Evolutionary conservation across 35 echinoderm and acorn worm species (phyloP).

Genomic region (Lytechinus pictus): DNA sequence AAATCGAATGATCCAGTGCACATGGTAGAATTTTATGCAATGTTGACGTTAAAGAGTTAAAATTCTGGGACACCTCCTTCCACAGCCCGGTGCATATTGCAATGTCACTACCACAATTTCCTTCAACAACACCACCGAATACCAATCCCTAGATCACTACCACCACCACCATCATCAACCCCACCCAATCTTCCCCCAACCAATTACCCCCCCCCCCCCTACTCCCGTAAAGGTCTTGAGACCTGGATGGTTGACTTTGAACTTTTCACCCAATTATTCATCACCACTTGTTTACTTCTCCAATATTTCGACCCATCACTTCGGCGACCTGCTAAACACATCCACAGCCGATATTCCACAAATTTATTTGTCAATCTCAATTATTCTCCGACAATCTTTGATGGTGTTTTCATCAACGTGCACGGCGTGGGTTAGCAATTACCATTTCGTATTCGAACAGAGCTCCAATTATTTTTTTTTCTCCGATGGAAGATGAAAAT

Average conservation of each 20-base stretch:
- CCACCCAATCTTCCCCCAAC: background rate
- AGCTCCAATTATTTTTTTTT: background rate
- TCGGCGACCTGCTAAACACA: background rate
- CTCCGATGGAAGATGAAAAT: background rate
- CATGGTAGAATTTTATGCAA: too few species aligned
- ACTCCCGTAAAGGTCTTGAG: background rate
- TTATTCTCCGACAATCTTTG: background rate
- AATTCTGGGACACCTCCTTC: too few species aligned
- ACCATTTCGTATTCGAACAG: background rate
- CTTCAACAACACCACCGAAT: background rate
- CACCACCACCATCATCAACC: background rate
- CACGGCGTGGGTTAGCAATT: slow-evolving; percentile 26
- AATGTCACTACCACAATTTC: background rate
- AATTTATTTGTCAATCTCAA: slow-evolving; percentile 31
- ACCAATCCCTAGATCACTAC: background rate
- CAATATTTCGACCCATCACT: background rate
- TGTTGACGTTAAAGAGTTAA: too few species aligned
- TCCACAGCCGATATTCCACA: background rate
- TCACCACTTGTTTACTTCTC: slow-evolving; percentile 41
- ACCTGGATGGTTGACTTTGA: background rate
- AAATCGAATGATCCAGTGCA: too few species aligned
- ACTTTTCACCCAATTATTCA: slow-evolving; percentile 13
- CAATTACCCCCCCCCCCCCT: background rate
- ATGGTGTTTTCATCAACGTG: slow-evolving; percentile 23
- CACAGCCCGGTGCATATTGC: background rate